Evolutionary conservation across 2,113 vertebrate genomes (phyloP).

Genomic region (Actenoides hombroni): DNA sequence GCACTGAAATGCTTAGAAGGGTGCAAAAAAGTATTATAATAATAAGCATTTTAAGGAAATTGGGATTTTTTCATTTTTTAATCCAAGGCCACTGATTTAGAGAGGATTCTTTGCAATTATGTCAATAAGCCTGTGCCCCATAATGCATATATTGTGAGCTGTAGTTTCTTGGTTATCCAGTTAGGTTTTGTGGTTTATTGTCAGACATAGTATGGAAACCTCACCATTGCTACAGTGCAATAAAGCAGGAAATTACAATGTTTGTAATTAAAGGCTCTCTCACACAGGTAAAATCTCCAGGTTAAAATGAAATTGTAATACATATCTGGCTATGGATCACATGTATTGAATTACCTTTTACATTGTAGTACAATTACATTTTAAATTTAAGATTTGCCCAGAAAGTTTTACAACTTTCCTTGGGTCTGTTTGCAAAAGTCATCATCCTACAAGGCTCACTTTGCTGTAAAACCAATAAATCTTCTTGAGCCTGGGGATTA

Average conservation of each 20-base stretch:
- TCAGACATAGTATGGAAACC: neutral
- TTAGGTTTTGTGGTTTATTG: neutral
- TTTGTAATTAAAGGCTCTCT: neutral
- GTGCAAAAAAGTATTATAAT: neutral
- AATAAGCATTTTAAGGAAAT: neutral
- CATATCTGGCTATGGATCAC: neutral
- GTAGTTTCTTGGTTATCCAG: neutral
- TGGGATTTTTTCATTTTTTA: neutral
- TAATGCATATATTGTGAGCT: neutral
- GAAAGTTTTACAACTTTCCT: neutral
- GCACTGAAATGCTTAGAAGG: neutral
- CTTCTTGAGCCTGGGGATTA: neutral
- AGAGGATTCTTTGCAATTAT: neutral
- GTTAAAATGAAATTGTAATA: neutral
- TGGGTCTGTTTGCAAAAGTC: neutral
- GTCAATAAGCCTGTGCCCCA: neutral
- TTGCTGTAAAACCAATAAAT: neutral
- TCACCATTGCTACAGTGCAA: neutral
- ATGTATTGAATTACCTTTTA: neutral
- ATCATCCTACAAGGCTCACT: neutral
- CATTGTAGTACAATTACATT: neutral
- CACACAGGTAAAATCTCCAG: neutral
- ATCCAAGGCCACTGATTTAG: neutral
- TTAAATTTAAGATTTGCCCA: neutral
- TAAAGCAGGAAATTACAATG: neutral